Percentiles rank a stretch among this genome's conserved stretches.
These are phyloP conservation scores for Heliconius charithonia DNA, from an alignment of 2,888 invertebrate species.

Conservation along the genomic window DNA sequence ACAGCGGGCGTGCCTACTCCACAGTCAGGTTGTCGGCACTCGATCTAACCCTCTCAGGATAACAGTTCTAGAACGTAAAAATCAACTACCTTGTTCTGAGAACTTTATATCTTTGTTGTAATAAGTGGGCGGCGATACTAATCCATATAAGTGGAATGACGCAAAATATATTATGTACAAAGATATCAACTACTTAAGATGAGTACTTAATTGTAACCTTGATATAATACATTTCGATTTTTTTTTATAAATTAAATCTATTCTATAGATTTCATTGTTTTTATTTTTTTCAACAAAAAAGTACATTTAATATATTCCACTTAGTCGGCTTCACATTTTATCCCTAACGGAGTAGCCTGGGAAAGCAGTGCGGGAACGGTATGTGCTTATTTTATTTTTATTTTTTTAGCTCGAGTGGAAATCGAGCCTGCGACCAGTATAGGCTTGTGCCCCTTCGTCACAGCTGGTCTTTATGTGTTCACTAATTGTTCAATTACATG, in stretches of 20 bases:
- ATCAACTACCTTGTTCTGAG: not conserved
- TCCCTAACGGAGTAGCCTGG: too few species aligned
- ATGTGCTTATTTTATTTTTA: not conserved
- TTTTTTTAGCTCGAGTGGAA: not conserved
- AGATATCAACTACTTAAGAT: not conserved
- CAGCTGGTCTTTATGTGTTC: too few species aligned
- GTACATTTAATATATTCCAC: not conserved
- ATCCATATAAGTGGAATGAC: not conserved
- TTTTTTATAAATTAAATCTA: too few species aligned
- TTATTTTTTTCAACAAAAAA: not conserved
- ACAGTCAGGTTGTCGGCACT: conserved; percentile 14
- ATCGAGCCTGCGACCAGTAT: too few species aligned
- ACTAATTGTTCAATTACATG: too few species aligned
- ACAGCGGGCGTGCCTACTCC: not conserved
- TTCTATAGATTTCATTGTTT: too few species aligned
- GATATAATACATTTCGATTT: not conserved
- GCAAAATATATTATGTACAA: not conserved
- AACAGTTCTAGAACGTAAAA: conserved; percentile 13
- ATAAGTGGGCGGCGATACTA: conserved; percentile 10
- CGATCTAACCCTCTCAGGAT: conserved; percentile 16
- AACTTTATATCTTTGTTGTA: not conserved
- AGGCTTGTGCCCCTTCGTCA: too few species aligned
- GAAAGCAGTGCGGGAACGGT: too few species aligned
- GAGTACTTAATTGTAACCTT: not conserved
- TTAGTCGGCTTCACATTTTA: not conserved